Evolutionary conservation across 2,797 vertebrate genomes (phyloP).

Genomic region (Linurgus olivaceus): DNA sequence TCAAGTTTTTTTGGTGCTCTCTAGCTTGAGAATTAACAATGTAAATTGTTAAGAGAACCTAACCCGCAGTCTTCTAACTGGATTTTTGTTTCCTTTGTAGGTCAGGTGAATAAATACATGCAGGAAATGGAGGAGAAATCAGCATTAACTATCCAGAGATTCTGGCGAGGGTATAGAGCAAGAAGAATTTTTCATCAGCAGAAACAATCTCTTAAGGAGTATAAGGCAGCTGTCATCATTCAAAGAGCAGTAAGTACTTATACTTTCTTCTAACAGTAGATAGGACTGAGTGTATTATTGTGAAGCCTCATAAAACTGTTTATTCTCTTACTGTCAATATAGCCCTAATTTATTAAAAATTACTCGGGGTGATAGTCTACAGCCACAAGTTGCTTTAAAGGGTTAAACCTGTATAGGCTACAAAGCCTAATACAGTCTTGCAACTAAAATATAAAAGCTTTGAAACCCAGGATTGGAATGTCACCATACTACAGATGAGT

Average conservation of each 20-base stretch:
- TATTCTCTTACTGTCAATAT: not conserved
- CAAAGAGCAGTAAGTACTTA: slow-evolving; percentile 82
- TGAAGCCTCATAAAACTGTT: not conserved
- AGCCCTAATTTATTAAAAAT: not conserved
- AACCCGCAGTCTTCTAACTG: not conserved
- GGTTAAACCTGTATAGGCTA: not conserved
- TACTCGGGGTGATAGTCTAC: not conserved
- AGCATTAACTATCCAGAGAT: slow-evolving; percentile 88
- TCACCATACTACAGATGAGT: not conserved
- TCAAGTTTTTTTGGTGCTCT: not conserved
- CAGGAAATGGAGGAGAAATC: slow-evolving; percentile 83
- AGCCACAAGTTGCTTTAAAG: not conserved
- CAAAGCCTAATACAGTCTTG: not conserved
- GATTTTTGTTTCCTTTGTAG: slow-evolving; percentile 71
- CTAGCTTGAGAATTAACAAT: not conserved
- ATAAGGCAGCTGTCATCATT: slow-evolving; percentile 79
- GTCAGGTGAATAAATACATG: slow-evolving; percentile 84
- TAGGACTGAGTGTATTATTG: not conserved
- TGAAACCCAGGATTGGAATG: not conserved
- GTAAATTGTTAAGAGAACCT: not conserved
- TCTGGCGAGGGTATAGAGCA: slow-evolving; percentile 86
- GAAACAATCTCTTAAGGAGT: slow-evolving; percentile 65
- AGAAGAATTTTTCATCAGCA: slow-evolving; percentile 78
- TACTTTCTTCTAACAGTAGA: not conserved
- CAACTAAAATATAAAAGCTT: not conserved